Evolutionary conservation across 2,113 vertebrate species (phyloP).

Genomic region (Callipepla squamata): DNA sequence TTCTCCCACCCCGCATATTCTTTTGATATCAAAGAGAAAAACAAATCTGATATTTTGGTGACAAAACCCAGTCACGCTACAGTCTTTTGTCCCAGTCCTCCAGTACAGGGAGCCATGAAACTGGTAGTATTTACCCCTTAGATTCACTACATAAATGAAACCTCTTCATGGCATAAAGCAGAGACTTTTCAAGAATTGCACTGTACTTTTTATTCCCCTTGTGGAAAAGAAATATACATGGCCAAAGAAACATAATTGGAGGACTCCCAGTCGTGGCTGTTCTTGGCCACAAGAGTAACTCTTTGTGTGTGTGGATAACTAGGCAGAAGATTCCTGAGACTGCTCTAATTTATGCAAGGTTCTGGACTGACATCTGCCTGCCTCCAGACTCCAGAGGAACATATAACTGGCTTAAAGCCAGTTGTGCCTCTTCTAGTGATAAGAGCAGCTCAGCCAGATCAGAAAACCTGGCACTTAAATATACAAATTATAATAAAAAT

Average conservation of each 20-base stretch:
- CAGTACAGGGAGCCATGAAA: not conserved
- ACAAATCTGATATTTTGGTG: not conserved
- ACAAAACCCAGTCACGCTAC: not conserved
- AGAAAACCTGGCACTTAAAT: conserved; percentile 30
- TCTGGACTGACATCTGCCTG: conserved; percentile 45
- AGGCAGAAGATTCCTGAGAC: not conserved
- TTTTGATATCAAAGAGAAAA: not conserved
- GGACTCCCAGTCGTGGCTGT: not conserved
- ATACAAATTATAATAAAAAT: conserved; percentile 29
- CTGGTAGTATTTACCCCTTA: not conserved
- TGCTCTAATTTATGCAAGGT: conserved; percentile 1
- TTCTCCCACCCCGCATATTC: not conserved
- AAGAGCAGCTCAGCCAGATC: conserved; percentile 41
- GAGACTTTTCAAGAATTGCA: not conserved
- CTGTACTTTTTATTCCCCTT: not conserved
- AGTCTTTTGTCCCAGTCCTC: not conserved
- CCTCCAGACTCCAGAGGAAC: conserved; percentile 15
- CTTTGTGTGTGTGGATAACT: not conserved
- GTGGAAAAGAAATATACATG: not conserved
- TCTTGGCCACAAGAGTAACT: not conserved
- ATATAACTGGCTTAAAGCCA: conserved; percentile 29
- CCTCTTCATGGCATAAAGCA: not conserved
- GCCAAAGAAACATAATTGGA: not conserved
- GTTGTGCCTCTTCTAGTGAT: conserved; percentile 18
- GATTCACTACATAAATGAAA: not conserved